Conservation (phyloP, 2,113 vertebrate species). For the Glareola pratincola region DNA sequence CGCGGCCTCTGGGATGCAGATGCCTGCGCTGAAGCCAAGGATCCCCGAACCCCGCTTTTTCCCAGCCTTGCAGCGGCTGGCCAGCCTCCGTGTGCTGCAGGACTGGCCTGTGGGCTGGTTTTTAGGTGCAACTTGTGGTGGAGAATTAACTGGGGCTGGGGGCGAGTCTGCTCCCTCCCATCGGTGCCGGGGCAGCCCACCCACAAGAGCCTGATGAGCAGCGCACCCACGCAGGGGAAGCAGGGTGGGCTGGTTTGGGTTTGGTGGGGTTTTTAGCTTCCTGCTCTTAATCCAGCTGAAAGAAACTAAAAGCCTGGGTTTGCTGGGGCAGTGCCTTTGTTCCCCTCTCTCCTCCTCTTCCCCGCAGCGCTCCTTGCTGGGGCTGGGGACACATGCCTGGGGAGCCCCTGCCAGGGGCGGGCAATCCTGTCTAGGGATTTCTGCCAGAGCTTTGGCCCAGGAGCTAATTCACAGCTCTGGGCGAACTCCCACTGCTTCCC, state of each 20-base stretch:
- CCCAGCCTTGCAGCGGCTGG: background rate
- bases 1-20: accelerated
- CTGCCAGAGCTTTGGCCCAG: background rate
- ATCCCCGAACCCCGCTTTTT: background rate
- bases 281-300: background rate
- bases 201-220: background rate
- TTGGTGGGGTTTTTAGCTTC: background rate
- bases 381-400: background rate
- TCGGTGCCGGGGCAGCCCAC: background rate
- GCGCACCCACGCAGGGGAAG: accelerated
- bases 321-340: background rate
- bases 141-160: background rate
- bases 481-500: background rate
- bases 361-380: background rate
- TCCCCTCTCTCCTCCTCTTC: background rate
- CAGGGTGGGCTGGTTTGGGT: background rate
- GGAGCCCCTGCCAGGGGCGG: background rate
- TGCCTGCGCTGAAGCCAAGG: background rate
- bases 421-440: background rate
- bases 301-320: background rate
- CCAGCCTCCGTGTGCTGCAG: accelerated
- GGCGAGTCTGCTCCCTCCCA: background rate
- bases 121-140: background rate
- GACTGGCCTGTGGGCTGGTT: accelerated
- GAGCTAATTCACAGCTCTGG: background rate